These are phyloP conservation scores for Erinaceus europaeus DNA, from an alignment of 2,113 vertebrate species.

Conservation along the genomic window DNA sequence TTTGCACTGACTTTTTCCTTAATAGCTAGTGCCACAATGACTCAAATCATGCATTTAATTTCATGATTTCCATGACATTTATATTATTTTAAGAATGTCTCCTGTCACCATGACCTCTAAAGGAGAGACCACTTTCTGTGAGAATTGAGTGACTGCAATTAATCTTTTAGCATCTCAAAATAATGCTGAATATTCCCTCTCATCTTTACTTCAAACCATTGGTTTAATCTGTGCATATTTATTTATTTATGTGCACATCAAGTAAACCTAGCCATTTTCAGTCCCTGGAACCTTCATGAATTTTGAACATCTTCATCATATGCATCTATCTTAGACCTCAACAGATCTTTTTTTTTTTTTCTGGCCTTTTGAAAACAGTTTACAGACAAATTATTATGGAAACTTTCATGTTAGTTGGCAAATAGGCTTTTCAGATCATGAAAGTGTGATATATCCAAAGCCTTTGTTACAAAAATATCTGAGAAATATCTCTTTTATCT, in stretches of 20 bases:
- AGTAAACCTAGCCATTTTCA: background rate
- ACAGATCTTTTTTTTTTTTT: background rate
- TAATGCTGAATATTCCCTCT: background rate
- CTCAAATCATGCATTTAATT: background rate
- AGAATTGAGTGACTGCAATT: background rate
- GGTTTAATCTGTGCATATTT: background rate
- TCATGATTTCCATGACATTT: background rate
- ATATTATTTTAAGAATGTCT: background rate
- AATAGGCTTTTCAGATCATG: background rate
- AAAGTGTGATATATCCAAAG: background rate
- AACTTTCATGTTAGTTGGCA: background rate
- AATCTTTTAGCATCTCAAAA: conserved; percentile 26
- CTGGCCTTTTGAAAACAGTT: background rate
- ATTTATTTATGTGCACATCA: background rate
- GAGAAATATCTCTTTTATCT: background rate
- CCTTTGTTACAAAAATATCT: background rate
- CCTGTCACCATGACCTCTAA: background rate
- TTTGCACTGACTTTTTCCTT: background rate
- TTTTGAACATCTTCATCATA: background rate
- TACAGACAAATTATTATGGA: conserved; percentile 1
- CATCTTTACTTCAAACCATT: background rate
- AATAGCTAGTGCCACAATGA: conserved; percentile 1
- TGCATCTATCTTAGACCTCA: background rate
- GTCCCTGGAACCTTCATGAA: background rate
- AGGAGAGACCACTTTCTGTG: background rate